Percentiles rank a stretch among this genome's conserved stretches.
These are phyloP conservation scores for Agelastica alni DNA, from an alignment of 2,888 invertebrate species.

Conservation along the genomic window DNA sequence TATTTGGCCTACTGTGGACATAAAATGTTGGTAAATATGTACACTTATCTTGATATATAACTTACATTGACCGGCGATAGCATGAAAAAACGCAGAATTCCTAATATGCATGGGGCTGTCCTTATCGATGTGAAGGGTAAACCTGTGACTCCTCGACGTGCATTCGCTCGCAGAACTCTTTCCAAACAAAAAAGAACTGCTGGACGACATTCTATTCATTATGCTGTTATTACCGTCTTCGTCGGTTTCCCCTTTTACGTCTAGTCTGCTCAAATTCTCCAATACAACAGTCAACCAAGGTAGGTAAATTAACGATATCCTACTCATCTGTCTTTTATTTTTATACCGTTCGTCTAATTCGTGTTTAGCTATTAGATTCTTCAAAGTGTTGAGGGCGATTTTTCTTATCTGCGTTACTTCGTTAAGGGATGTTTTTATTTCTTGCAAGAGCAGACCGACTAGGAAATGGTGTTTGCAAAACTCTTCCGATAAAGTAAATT, in stretches of 20 bases:
- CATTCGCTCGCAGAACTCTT: slow-evolving; percentile 61
- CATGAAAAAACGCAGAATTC: slow-evolving; percentile 74
- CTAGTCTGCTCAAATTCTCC: slow-evolving; percentile 82
- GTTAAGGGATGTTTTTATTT: slow-evolving; percentile 83
- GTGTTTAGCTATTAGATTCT: slow-evolving; percentile 91
- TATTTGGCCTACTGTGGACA: no score
- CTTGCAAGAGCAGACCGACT: slow-evolving; percentile 84
- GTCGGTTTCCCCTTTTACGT: slow-evolving; percentile 58
- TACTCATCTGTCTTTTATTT: slow-evolving; percentile 68
- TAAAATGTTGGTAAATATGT: no score
- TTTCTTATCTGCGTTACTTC: slow-evolving; percentile 84
- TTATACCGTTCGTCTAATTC: slow-evolving; percentile 81
- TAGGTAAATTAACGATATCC: slow-evolving; percentile 88
- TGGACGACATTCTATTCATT: slow-evolving; percentile 61
- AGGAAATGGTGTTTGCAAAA: slow-evolving; percentile 92
- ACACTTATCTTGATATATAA: slow-evolving; percentile 5
- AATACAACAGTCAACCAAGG: slow-evolving; percentile 88
- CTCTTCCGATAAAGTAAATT: slow-evolving; percentile 74
- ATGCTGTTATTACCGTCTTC: slow-evolving; percentile 52
- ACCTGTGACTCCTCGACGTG: slow-evolving; percentile 65
- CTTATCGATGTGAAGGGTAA: slow-evolving; percentile 75
- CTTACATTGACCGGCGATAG: slow-evolving; percentile 70
- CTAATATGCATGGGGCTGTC: slow-evolving; percentile 76
- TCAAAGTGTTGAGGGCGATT: slow-evolving; percentile 76
- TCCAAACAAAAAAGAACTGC: slow-evolving; percentile 63